These are phyloP conservation scores for Drosophila serrata DNA, from an alignment of 1,140 invertebrate species.

Conservation along the genomic window DNA sequence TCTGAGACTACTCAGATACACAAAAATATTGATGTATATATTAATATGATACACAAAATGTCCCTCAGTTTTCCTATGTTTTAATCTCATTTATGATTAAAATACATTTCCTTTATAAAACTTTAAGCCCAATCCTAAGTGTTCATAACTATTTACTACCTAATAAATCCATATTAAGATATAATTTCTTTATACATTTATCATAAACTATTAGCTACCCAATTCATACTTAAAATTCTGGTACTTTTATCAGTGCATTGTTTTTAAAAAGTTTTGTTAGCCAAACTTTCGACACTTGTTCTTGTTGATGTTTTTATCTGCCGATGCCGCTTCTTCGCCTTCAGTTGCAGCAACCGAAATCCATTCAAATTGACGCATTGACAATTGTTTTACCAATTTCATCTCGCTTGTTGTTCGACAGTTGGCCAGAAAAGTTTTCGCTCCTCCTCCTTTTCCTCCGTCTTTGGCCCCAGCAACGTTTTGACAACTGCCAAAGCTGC, in stretches of 20 bases:
- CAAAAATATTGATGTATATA: background rate
- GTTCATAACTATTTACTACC: background rate
- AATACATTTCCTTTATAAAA: background rate
- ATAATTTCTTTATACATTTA: background rate
- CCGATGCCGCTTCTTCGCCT: constrained; percentile 11
- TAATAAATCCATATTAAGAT: background rate
- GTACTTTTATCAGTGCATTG: constrained; percentile 2
- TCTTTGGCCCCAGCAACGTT: constrained; percentile 34
- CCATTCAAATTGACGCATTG: constrained; percentile 78
- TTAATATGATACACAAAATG: no score
- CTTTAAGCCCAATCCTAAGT: background rate
- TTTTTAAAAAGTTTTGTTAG: constrained; percentile 25
- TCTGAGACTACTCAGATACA: background rate
- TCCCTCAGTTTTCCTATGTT: background rate
- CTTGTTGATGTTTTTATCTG: constrained; percentile 48
- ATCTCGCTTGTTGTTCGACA: constrained; percentile 66
- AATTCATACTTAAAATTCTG: background rate
- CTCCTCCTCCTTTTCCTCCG: background rate
- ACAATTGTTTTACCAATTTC: constrained; percentile 79
- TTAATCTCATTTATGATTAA: background rate
- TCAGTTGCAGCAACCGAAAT: constrained; percentile 41
- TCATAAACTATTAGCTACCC: background rate
- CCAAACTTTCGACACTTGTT: constrained; percentile 42
- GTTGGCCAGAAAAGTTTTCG: constrained; percentile 50
- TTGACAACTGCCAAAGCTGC: constrained; percentile 64